Evolutionary conservation across 1,140 invertebrate genomes (phyloP).

Genomic region (Calycopis cecrops): DNA sequence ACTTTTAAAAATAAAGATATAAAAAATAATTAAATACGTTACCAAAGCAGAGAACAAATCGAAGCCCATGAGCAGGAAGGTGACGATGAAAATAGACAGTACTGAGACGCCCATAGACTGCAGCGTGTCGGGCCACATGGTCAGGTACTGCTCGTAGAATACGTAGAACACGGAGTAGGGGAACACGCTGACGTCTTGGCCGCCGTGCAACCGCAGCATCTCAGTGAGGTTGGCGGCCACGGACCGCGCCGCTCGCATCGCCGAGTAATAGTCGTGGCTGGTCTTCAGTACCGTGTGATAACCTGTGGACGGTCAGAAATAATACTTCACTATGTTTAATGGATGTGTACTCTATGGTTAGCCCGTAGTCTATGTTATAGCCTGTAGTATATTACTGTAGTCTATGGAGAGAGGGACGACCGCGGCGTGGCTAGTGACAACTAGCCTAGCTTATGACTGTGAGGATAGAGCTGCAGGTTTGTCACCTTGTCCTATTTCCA

Average conservation of each 20-base stretch:
- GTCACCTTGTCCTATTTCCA: no score
- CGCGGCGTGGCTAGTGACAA: no score
- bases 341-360: no score
- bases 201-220: slow-evolving; percentile 77
- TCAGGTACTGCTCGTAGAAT: slow-evolving; percentile 99
- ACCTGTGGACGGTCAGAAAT: slow-evolving; percentile 67
- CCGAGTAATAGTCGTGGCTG: slow-evolving; percentile 93
- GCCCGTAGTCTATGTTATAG: no score
- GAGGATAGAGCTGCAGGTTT: no score
- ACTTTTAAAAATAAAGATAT: no score
- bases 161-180: slow-evolving; percentile 99
- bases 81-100: slow-evolving; percentile 94
- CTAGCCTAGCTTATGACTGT: no score
- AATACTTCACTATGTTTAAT: neutral
- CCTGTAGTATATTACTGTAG: no score
- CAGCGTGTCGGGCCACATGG: slow-evolving; percentile 94
- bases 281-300: slow-evolving; percentile 97
- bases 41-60: slow-evolving; percentile 89
- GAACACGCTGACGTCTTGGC: slow-evolving; percentile 87
- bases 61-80: slow-evolving; percentile 95
- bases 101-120: slow-evolving; percentile 92
- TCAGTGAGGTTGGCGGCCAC: slow-evolving; percentile 89
- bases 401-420: no score
- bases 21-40: no score
- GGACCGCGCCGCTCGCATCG: slow-evolving; percentile 86